A percentile compares a stretch with the other conserved stretches of the same genome.
phyloP scores from a whole-genome alignment of 2,113 vertebrate species.

The Podilymbus podiceps region DNA sequence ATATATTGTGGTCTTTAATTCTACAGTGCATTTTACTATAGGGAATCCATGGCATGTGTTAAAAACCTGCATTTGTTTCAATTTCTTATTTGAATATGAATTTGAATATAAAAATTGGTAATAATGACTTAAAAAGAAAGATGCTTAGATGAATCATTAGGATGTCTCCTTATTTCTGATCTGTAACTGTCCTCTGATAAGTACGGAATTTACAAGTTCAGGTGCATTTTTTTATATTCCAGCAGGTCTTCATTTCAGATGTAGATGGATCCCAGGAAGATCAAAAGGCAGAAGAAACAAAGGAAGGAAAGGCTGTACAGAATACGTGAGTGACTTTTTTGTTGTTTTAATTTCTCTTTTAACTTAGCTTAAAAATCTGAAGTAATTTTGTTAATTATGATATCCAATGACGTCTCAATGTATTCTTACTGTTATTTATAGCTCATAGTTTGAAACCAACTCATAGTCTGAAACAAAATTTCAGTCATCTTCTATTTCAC shows the following conservation, averaged over 20 bases:
- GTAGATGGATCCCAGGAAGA: neutral
- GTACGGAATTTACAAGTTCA: neutral
- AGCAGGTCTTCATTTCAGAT: neutral
- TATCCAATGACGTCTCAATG: neutral
- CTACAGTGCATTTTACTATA: neutral
- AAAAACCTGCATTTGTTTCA: neutral
- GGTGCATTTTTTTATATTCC: neutral
- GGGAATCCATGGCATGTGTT: neutral
- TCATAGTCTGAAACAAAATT: neutral
- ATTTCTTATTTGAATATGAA: neutral
- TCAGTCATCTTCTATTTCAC: neutral
- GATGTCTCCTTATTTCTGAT: neutral
- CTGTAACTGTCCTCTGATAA: neutral
- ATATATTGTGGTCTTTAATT: neutral
- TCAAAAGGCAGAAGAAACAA: neutral
- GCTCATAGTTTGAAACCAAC: neutral
- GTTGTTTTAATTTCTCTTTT: neutral
- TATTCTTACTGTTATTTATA: neutral
- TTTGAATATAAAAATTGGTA: neutral
- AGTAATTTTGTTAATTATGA: neutral
- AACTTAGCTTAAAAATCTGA: neutral
- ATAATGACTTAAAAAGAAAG: neutral
- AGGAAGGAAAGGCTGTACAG: neutral
- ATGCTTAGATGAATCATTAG: neutral
- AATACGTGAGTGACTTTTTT: conserved; percentile 43